Evolutionary conservation across 2,113 vertebrate species (phyloP), one percentile per base, ranked within the genome.

Genomic region (Poicephalus gulielmi): DNA sequence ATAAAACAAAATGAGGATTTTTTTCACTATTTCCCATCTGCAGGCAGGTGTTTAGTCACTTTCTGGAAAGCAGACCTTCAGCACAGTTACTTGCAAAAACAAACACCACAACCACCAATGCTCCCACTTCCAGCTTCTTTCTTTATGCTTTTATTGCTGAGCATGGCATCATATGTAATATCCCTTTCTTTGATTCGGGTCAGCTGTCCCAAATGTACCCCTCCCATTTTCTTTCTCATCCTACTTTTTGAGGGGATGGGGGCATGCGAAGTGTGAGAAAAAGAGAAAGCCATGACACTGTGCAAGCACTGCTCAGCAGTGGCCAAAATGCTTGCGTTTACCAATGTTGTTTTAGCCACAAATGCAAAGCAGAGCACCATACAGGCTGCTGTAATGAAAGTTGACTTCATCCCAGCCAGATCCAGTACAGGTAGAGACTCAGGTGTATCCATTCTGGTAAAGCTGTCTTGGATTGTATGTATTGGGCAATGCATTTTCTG

Each of bases 191-290:
- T 63, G 52, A 73, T 47, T 85, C 23, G 57, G 14, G 10, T 93
- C 30, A 74, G 9, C 10, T 59, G 27, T 53, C 37, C 9, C 39
- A 59, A 3, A 15, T 25, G 10, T 59, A 69, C 0, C 3, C 3
- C 23, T 88, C 47, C 5, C 17, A 23, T 74, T 69, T 88, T 59
- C 66, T 59, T 71, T 9, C 7, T 73, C 11, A 47, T 0, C 2
- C 5, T 46, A 3, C 8, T 59, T 78, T 77, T 12, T 16, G 6
- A 5, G 10, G 19, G 7, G 0, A 19, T 44, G 12, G 2, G 10
- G 9, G 2, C 28, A 77, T 22, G 11, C 9, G 2, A 11, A 74
- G 31, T 53, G 15, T 10, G 11, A 85, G n/a, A 39, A 85, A 73
- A 91, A 77, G 10, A 37, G 17, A 50, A 55, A 19, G 4, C 5